A percentile compares a stretch with the other conserved stretches of the same genome.
phyloP scores from a whole-genome alignment of 1,140 invertebrate species.

The Pseudomyrmex sp. region DNA sequence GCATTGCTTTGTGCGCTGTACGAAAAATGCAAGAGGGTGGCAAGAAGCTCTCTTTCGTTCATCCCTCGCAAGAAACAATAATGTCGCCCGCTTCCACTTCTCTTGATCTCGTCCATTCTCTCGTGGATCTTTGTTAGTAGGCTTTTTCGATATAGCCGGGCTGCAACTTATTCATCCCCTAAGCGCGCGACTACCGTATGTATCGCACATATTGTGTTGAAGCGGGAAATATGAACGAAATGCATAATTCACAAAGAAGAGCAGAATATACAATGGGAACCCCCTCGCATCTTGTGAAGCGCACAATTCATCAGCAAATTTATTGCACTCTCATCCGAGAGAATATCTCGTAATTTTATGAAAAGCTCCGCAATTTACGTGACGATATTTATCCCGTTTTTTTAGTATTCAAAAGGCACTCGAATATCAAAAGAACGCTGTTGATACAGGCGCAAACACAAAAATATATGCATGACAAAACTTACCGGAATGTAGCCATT shows the following conservation, averaged over 20 bases:
- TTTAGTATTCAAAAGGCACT: neutral
- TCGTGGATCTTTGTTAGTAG: constrained; percentile 39
- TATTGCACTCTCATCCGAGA: neutral
- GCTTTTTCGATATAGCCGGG: constrained; percentile 43
- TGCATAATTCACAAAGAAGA: neutral
- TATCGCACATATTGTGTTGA: neutral
- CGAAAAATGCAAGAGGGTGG: constrained; percentile 58
- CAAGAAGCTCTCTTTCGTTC: constrained; percentile 63
- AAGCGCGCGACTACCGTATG: neutral
- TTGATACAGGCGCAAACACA: neutral
- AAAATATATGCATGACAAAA: constrained; percentile 40
- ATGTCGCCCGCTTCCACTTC: constrained; percentile 64
- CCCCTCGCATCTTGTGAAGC: neutral
- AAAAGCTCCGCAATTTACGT: neutral
- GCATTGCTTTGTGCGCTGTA: constrained; percentile 63
- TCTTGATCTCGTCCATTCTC: constrained; percentile 53
- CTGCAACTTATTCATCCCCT: constrained; percentile 16
- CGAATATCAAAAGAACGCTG: neutral
- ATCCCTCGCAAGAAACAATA: constrained; percentile 73
- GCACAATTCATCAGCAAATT: neutral
- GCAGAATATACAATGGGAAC: neutral
- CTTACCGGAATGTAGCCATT: constrained; percentile 85
- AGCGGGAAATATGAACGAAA: constrained; percentile 13
- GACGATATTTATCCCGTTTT: neutral
- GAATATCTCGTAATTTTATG: constrained; percentile 1